These are phyloP conservation scores for Euborellia annulipes DNA, from an alignment of 1,140 invertebrate genomes.

Conservation along the genomic window DNA sequence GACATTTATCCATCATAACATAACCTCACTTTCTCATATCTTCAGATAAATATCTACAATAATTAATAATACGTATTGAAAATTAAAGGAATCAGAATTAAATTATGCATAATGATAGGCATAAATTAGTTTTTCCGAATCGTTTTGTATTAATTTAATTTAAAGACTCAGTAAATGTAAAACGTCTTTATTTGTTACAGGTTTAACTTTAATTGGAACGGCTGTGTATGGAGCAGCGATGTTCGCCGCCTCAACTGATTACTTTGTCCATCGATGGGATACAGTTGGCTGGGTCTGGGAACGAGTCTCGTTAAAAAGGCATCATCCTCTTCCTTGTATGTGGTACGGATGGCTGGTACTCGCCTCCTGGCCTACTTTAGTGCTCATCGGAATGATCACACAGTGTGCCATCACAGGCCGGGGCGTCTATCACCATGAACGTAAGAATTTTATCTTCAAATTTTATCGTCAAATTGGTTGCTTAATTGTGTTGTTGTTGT, in stretches of 20 bases:
- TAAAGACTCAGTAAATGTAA: too few relatives aligned
- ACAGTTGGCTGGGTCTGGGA: conserved; percentile 55
- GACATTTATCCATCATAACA: too few relatives aligned
- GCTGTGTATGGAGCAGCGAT: conserved; percentile 59
- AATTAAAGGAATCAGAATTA: too few relatives aligned
- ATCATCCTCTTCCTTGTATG: conserved; percentile 38
- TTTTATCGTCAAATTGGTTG: background rate
- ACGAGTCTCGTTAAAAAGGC: conserved; percentile 28
- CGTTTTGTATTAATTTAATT: too few relatives aligned
- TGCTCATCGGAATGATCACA: conserved; percentile 45
- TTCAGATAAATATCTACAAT: too few relatives aligned
- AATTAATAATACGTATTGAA: too few relatives aligned
- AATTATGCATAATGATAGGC: too few relatives aligned
- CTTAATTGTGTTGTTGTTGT: background rate
- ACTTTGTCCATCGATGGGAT: conserved; percentile 54
- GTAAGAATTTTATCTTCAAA: conserved; percentile 22
- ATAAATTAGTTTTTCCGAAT: too few relatives aligned
- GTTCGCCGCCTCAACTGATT: conserved; percentile 52
- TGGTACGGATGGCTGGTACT: conserved; percentile 63
- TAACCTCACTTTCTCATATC: too few relatives aligned
- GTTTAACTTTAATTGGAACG: conserved; percentile 56
- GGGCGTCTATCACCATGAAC: conserved; percentile 47
- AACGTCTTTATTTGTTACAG: conserved; percentile 28
- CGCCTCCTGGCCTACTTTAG: conserved; percentile 52
- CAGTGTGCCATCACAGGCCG: conserved; percentile 54